phyloP scores from a whole-genome alignment of 1,140 invertebrate species.

The Neoseiulus cucumeris region DNA sequence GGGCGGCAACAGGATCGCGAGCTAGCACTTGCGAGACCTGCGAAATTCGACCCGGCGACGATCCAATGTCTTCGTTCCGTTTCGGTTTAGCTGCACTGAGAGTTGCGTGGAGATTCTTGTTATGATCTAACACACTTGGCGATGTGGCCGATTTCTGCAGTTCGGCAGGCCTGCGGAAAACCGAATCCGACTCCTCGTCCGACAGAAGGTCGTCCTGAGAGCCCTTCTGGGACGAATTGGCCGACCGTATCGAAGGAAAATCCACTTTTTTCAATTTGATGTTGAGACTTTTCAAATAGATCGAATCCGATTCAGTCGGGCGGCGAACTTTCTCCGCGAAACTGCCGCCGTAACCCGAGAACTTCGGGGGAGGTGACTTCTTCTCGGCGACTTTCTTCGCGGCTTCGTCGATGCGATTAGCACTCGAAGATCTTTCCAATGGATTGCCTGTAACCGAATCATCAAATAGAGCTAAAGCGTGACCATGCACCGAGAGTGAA shows the following conservation, averaged over 20 bases:
- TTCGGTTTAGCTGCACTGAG: neutral
- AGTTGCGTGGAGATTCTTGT: neutral
- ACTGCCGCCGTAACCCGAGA: constrained; percentile 18
- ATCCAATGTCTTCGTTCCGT: neutral
- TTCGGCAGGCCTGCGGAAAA: neutral
- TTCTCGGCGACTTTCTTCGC: neutral
- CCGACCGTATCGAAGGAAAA: constrained; percentile 16
- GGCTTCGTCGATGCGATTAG: constrained; percentile 4
- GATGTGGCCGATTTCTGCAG: constrained; percentile 5
- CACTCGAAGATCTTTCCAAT: neutral
- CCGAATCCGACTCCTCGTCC: neutral
- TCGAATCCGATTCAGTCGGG: constrained; percentile 17
- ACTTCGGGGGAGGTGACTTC: constrained; percentile 12
- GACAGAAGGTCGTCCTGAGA: constrained; percentile 4
- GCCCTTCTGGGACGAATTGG: constrained; percentile 6
- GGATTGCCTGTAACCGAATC: neutral
- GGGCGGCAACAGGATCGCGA: neutral
- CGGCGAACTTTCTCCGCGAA: constrained; percentile 20
- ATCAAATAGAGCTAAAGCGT: neutral
- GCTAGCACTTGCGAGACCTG: neutral
- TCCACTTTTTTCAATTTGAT: constrained; percentile 19
- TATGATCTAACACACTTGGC: constrained; percentile 4
- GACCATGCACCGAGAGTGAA: neutral
- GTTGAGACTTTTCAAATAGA: constrained; percentile 19
- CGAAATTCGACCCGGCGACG: neutral